Evolutionary conservation across 2,797 vertebrate species (phyloP).

Genomic region (Loris lydekkerianus): DNA sequence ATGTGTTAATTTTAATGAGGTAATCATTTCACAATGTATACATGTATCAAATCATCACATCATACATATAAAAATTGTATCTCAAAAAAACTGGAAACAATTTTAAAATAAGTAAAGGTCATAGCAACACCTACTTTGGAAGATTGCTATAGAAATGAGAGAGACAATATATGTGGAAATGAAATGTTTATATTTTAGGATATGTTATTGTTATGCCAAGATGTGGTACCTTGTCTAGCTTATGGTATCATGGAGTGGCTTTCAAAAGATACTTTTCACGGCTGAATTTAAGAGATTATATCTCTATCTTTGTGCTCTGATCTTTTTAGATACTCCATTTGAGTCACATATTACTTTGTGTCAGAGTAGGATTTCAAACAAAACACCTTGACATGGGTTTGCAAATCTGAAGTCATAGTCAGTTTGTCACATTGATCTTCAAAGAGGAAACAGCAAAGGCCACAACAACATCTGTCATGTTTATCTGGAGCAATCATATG

Average conservation of each 20-base stretch:
- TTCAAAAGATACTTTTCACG: neutral
- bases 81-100: neutral
- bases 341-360: neutral
- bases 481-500: neutral
- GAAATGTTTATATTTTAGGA: neutral
- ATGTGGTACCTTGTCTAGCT: neutral
- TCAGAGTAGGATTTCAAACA: conserved; percentile 1
- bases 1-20: neutral
- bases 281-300: neutral
- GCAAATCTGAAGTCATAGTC: neutral
- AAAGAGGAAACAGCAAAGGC: neutral
- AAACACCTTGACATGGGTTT: conserved; percentile 13
- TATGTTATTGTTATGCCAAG: neutral
- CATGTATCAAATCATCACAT: neutral
- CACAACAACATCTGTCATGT: neutral
- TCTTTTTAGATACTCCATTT: neutral
- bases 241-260: neutral
- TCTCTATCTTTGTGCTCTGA: neutral
- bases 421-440: conserved; percentile 18
- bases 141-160: neutral
- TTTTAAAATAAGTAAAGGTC: neutral
- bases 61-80: neutral
- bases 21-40: neutral
- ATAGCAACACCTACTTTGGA: neutral
- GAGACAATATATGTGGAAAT: neutral